phyloP scores from a whole-genome alignment of 2,888 invertebrate species.

The Eristalinus aeneus region DNA sequence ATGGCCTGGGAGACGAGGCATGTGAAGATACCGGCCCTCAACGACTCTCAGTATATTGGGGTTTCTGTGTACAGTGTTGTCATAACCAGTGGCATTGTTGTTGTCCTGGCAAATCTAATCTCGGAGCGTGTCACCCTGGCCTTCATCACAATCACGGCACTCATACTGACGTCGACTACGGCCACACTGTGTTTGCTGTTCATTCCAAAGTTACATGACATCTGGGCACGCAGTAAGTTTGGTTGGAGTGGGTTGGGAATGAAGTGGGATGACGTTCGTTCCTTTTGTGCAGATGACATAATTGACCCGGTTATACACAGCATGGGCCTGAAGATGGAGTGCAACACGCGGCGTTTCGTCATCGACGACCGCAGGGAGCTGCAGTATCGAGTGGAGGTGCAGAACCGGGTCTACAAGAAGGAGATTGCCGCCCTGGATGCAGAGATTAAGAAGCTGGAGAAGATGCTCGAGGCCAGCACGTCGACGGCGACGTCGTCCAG shows the following conservation, averaged over 20 bases:
- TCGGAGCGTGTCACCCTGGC: constrained; percentile 90
- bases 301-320: constrained; percentile 93
- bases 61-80: constrained; percentile 96
- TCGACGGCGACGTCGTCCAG: constrained; percentile 82
- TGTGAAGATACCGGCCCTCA: constrained; percentile 94
- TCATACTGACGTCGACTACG: constrained; percentile 93
- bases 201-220: constrained; percentile 90
- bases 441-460: constrained; percentile 89
- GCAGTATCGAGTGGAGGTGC: constrained; percentile 93
- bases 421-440: constrained; percentile 90
- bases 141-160: constrained; percentile 90
- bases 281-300: constrained; percentile 82
- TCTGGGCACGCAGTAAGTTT: constrained; percentile 84
- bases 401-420: constrained; percentile 92
- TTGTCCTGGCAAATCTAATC: constrained; percentile 93
- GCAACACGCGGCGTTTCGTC: constrained; percentile 91
- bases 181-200: constrained; percentile 92
- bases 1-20: constrained; percentile 98
- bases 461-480: constrained; percentile 85
- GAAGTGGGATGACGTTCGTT: constrained; percentile 28
- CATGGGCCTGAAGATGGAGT: constrained; percentile 93
- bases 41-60: constrained; percentile 96
- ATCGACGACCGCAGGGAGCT: constrained; percentile 91
- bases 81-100: constrained; percentile 92
- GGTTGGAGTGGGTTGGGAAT: not conserved